Percentiles rank a stretch among this genome's conserved stretches.
Evolutionary conservation across 2,797 vertebrate species (phyloP).

Genomic region (Protosalanx chinensis): DNA sequence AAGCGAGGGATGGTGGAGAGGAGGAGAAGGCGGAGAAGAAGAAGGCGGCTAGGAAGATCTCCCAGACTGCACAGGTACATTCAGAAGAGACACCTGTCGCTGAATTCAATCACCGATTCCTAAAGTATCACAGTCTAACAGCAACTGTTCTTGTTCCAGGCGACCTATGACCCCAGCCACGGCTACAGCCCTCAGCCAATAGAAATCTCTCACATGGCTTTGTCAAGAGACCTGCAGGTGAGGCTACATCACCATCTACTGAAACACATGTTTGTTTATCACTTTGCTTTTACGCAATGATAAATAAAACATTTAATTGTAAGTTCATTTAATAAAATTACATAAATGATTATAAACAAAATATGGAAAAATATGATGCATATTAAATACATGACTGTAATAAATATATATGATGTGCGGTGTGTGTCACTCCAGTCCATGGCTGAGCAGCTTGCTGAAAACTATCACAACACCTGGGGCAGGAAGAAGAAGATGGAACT

Average conservation of each 20-base stretch:
- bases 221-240: slow-evolving; percentile 92
- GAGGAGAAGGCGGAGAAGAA: slow-evolving; percentile 89
- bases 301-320: background rate
- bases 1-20: slow-evolving; percentile 86
- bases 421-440: slow-evolving; percentile 77
- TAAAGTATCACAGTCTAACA: too few relatives aligned
- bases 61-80: slow-evolving; percentile 86
- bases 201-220: slow-evolving; percentile 81
- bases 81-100: too few relatives aligned
- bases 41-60: slow-evolving; percentile 81
- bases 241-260: background rate
- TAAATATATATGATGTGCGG: too few relatives aligned
- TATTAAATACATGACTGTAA: too few relatives aligned
- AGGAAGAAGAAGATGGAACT: slow-evolving; percentile 94
- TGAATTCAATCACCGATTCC: too few relatives aligned
- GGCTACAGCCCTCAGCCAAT: slow-evolving; percentile 91
- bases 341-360: too few relatives aligned
- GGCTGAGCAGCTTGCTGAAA: slow-evolving; percentile 94
- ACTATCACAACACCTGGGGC: slow-evolving; percentile 97
- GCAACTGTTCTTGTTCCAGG: slow-evolving; percentile 50
- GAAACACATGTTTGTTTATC: background rate
- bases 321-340: background rate
- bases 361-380: too few relatives aligned
- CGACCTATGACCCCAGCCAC: slow-evolving; percentile 87
- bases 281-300: background rate